Evolutionary conservation across 2,113 vertebrate genomes (phyloP).

Genomic region (Bos indicus): DNA sequence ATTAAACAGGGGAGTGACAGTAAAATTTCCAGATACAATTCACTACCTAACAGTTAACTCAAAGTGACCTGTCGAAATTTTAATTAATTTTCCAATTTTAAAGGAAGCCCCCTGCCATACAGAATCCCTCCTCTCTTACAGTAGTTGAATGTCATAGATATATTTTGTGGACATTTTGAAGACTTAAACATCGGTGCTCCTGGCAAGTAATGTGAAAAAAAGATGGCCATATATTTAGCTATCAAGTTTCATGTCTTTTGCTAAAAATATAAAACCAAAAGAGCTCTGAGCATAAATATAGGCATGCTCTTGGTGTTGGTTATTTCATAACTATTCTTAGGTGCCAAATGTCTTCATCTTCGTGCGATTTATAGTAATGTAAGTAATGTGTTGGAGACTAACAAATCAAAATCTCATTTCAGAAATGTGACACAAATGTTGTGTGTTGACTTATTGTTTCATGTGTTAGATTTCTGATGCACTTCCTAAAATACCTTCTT

Average conservation of each 20-base stretch:
- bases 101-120: not conserved
- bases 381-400: conserved; percentile 81
- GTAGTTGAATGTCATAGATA: not conserved
- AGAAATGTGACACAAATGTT: conserved; percentile 85
- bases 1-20: not conserved
- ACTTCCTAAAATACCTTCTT: conserved; percentile 76
- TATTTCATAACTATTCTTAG: conserved; percentile 79
- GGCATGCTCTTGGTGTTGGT: conserved; percentile 63
- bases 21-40: not conserved
- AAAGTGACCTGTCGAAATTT: not conserved
- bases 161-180: conserved; percentile 30
- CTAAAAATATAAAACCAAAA: conserved; percentile 68
- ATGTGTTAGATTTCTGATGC: conserved; percentile 85
- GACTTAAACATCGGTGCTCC: not conserved
- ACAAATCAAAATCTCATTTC: conserved; percentile 96
- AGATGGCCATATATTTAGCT: conserved; percentile 40
- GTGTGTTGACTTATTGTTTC: conserved; percentile 84
- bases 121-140: not conserved
- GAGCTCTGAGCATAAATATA: conserved; percentile 67
- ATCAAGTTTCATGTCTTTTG: conserved; percentile 46
- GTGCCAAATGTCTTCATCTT: conserved; percentile 81
- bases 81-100: conserved; percentile 25
- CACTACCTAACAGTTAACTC: not conserved
- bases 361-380: conserved; percentile 83
- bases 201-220: conserved; percentile 43